Base-by-base conservation (phyloP, 1,140 invertebrate species). In the Pinna nobilis region DNA sequence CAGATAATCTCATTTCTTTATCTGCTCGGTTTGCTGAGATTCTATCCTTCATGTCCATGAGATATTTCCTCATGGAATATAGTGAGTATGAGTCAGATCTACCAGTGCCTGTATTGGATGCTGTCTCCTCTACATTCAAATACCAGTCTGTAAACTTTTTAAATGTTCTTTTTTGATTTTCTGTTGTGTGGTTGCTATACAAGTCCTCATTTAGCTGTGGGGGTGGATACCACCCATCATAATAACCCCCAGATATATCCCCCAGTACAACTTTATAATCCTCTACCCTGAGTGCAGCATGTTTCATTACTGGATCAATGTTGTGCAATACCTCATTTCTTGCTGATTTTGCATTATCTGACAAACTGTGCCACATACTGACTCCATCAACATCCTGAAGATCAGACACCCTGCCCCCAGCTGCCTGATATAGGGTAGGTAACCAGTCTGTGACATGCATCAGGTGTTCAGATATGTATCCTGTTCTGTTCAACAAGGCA, bases 381-480 rank as follows among this genome's bases (percentile, higher is more conserved):
- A 94, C 82, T 0, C 96, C 96, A 88, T 98, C 96, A 50, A 95
- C 87, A n/a, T 89, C 41, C 79, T 59, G 91, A 70, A 89, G 89
- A 79, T 41, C 50, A 55, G 15, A 86, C 13, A 84, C 90, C 85
- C 78, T 80, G 3, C 90, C 90, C 35, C 90, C 90, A 33, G 90
- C 89, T 49, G 88, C 88, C 65, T 68, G 61, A 50, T 88, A 88
- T 0, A 98, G 82, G 0, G 96, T 98, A 0, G 97, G 97, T 30
- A 98, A 84, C 96, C 96, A 98, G 88, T 98, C 97, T 4, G 90
- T 91, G 13, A 97, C 93, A 82, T 97, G 95, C 86, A 97, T 91
- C 50, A 93, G 88, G 80, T 96, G 93, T 0, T 90, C 88, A 0
- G 93, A 91, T 0, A 96, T 90, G 67, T 93, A 86, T 15, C 83